Conservation (phyloP, 2,113 vertebrate species). For the Leucoraja erinaceus region DNA sequence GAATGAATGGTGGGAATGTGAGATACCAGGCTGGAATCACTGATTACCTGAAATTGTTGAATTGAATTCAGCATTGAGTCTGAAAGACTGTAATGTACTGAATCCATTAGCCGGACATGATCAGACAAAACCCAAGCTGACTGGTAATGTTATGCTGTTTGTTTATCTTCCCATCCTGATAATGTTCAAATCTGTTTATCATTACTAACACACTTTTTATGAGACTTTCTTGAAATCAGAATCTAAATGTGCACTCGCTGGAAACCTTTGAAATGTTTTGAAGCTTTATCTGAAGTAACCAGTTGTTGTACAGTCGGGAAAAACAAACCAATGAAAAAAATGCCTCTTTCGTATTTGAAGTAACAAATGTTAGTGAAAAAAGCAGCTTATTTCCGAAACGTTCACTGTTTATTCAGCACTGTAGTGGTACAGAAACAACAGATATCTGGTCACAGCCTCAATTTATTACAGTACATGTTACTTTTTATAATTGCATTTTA, state of each 20-base stretch:
- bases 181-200: neutral
- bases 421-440: neutral
- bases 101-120: neutral
- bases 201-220: neutral
- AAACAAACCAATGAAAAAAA: neutral
- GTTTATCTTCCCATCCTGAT: neutral
- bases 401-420: neutral
- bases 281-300: neutral
- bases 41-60: no score
- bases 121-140: neutral
- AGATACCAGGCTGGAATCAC: no score
- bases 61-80: no score
- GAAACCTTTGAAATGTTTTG: no score
- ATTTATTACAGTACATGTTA: slow-evolving; percentile 3
- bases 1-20: no score
- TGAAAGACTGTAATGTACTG: no score
- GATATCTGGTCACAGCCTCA: slow-evolving; percentile 4
- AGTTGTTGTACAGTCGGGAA: neutral
- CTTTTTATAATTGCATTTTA: slow-evolving; percentile 20
- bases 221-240: neutral
- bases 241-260: neutral
- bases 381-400: neutral
- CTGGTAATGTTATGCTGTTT: neutral
- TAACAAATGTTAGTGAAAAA: neutral
- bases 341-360: neutral